These are phyloP conservation scores for Lepidocyrtinus sp. DNA, from an alignment of 2,888 invertebrate genomes.

Conservation along the genomic window DNA sequence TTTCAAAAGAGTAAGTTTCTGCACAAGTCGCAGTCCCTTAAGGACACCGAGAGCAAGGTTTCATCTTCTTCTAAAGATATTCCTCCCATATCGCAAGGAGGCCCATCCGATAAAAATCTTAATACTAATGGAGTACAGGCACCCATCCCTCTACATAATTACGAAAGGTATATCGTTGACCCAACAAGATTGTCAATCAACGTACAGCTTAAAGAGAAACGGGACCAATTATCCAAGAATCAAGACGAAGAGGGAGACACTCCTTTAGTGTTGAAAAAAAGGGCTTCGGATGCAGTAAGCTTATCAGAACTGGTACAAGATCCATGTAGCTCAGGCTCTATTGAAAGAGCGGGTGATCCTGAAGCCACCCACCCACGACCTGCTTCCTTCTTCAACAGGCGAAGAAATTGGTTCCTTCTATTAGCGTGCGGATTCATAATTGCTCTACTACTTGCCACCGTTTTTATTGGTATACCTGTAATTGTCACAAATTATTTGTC, in stretches of 20 bases:
- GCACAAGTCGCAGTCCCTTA: no score
- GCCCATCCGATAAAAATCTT: not conserved
- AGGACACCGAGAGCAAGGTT: no score
- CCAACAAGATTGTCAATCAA: conserved; percentile 13
- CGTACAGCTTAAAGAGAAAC: conserved; percentile 4
- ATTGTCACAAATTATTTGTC: not conserved
- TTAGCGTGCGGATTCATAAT: conserved; percentile 14
- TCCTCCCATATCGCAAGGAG: not conserved
- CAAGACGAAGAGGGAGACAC: no score
- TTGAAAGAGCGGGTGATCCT: no score
- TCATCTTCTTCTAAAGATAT: no score
- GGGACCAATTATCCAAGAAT: not conserved
- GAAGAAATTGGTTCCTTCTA: not conserved
- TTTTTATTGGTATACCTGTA: conserved; percentile 22
- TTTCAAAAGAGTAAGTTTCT: not conserved
- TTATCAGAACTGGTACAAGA: no score
- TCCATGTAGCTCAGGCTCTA: no score
- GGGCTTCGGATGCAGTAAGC: no score
- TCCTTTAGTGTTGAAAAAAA: no score
- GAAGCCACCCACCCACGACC: no score
- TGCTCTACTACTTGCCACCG: not conserved
- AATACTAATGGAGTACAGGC: not conserved
- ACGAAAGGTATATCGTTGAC: not conserved
- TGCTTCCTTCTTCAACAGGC: conserved; percentile 16
- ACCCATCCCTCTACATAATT: not conserved